Evolutionary conservation across 2,797 vertebrate species (phyloP).

Genomic region (Gobionotothen gibberifrons): DNA sequence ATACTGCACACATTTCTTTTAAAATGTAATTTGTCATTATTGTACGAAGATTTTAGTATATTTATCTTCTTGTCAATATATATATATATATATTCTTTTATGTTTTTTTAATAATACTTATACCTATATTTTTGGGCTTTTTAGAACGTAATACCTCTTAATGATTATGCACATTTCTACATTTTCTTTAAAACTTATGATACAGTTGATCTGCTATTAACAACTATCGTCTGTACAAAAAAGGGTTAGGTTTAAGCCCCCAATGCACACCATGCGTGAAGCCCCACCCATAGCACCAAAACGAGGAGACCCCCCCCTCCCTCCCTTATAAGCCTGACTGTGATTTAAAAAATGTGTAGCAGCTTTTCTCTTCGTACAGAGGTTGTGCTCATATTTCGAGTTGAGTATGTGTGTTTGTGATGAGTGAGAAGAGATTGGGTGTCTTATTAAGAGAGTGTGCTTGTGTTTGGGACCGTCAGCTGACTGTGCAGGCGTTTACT

Average conservation of each 20-base stretch:
- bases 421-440: background rate
- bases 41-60: no score
- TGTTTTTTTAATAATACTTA: no score
- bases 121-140: no score
- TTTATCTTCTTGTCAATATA: no score
- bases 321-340: constrained; percentile 73
- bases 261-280: constrained; percentile 62
- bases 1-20: no score
- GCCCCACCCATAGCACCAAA: constrained; percentile 57
- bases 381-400: constrained; percentile 8
- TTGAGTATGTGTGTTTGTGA: background rate
- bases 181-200: background rate
- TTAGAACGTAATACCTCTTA: no score
- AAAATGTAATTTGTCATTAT: no score
- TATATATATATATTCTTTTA: no score
- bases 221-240: constrained; percentile 72
- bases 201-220: constrained; percentile 11
- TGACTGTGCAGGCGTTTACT: constrained; percentile 85
- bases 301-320: constrained; percentile 48
- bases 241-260: constrained; percentile 63
- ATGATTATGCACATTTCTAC: background rate
- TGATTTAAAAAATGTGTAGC: background rate
- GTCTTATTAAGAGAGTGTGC: constrained; percentile 12
- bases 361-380: constrained; percentile 49
- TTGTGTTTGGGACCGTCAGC: constrained; percentile 39